A percentile compares a stretch with the other conserved stretches of the same genome.
phyloP scores from a whole-genome alignment of 1,140 invertebrate species.

The Cydia amplana region DNA sequence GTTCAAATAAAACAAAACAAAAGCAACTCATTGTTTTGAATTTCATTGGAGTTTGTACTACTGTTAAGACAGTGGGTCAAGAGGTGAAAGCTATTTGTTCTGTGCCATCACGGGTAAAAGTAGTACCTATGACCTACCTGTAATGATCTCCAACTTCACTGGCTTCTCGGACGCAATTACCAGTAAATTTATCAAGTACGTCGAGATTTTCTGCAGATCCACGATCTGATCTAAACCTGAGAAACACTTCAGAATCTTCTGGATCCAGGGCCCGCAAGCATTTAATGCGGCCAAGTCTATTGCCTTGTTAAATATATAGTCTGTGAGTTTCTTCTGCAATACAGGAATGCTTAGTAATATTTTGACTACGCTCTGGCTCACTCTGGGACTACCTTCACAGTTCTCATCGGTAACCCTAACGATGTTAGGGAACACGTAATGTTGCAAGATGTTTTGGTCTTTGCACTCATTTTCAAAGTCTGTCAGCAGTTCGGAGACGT shows the following conservation, averaged over 20 bases:
- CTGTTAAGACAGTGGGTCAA: no score
- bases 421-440: slow-evolving; percentile 71
- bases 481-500: slow-evolving; percentile 60
- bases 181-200: slow-evolving; percentile 66
- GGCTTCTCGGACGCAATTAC: slow-evolving; percentile 67
- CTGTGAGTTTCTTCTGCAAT: slow-evolving; percentile 66
- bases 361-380: slow-evolving; percentile 68
- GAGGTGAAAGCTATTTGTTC: no score
- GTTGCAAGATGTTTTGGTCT: slow-evolving; percentile 59
- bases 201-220: slow-evolving; percentile 59
- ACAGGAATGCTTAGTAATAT: slow-evolving; percentile 65
- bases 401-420: slow-evolving; percentile 49
- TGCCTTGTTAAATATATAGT: slow-evolving; percentile 68
- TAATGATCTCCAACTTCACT: slow-evolving; percentile 72
- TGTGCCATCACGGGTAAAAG: no score
- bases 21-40: no score
- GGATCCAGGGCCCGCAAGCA: slow-evolving; percentile 63
- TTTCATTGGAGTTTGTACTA: no score
- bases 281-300: slow-evolving; percentile 63
- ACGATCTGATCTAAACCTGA: slow-evolving; percentile 61
- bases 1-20: no score
- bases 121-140: slow-evolving; percentile 18
- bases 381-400: slow-evolving; percentile 44
- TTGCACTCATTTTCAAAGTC: slow-evolving; percentile 63
- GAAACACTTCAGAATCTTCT: slow-evolving; percentile 71